phyloP scores from a whole-genome alignment of 2,888 invertebrate species.

The Diaprepes abbreviatus region DNA sequence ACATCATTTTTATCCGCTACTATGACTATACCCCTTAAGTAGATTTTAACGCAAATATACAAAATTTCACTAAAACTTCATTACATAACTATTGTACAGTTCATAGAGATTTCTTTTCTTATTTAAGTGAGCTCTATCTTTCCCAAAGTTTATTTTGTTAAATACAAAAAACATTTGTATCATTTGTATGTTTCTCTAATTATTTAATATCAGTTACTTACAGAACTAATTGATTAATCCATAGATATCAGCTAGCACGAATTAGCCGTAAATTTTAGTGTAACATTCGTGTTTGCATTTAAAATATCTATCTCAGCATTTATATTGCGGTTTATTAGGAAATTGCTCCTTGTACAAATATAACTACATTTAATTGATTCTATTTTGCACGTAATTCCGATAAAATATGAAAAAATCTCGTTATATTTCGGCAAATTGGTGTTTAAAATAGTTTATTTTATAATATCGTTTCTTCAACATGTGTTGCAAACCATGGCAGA shows the following conservation, averaged over 20 bases:
- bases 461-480: not conserved
- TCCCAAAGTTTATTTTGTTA: too few relatives aligned
- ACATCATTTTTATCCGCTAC: too few relatives aligned
- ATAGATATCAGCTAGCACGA: not conserved
- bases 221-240: not conserved
- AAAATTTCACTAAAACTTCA: too few relatives aligned
- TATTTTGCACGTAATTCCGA: not conserved
- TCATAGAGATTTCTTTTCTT: too few relatives aligned
- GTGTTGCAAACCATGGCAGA: not conserved
- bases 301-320: not conserved
- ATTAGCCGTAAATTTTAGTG: slow-evolving; percentile 4
- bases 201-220: not conserved
- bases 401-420: slow-evolving; percentile 1
- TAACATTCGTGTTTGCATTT: not conserved
- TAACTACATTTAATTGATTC: not conserved
- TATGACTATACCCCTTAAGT: too few relatives aligned
- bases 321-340: slow-evolving; percentile 1
- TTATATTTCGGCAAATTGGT: not conserved
- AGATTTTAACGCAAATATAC: too few relatives aligned
- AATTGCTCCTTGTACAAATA: not conserved
- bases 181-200: not conserved
- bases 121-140: too few relatives aligned
- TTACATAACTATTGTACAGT: too few relatives aligned
- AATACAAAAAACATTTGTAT: not conserved
- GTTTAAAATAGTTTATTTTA: not conserved